Conservation (phyloP, 2,888 invertebrate species). For the Coleophora deauratella region DNA sequence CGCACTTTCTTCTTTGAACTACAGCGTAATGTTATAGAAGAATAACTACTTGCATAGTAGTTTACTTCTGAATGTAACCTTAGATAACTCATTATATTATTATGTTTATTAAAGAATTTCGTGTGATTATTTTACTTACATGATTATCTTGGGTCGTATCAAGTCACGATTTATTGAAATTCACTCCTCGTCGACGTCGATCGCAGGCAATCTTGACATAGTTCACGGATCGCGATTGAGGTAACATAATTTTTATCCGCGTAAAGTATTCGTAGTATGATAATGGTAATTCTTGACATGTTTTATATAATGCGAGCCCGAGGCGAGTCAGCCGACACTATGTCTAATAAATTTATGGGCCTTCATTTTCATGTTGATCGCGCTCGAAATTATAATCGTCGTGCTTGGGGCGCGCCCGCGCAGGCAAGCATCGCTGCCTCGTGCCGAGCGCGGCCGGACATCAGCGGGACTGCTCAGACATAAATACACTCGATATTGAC, state of each 20-base stretch:
- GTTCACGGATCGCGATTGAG: constrained; percentile 31
- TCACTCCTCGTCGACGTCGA: constrained; percentile 14
- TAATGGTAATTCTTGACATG: constrained; percentile 73
- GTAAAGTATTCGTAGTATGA: constrained; percentile 57
- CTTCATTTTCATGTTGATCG: constrained; percentile 72
- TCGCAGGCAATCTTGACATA: constrained; percentile 28
- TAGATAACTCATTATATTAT: constrained; percentile 1
- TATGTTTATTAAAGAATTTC: constrained; percentile 5
- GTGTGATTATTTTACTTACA: constrained; percentile 11
- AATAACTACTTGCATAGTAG: too few species aligned
- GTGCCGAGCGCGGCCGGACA: constrained; percentile 1
- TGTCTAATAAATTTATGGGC: constrained; percentile 74
- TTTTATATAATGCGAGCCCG: constrained; percentile 67
- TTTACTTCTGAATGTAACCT: too few species aligned
- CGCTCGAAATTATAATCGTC: constrained; percentile 70
- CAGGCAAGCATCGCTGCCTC: constrained; percentile 20
- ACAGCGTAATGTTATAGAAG: too few species aligned
- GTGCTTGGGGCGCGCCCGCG: constrained; percentile 57
- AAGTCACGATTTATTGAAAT: constrained; percentile 37
- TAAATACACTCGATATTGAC: too few species aligned
- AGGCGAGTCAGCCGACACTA: constrained; percentile 65
- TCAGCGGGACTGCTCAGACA: neutral
- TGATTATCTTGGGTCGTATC: constrained; percentile 17
- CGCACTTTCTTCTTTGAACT: constrained; percentile 39
- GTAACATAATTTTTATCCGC: constrained; percentile 43